Evolutionary conservation across 2,888 invertebrate species (phyloP), one percentile per base, ranked within the genome.

Genomic region (Phasia obesa): DNA sequence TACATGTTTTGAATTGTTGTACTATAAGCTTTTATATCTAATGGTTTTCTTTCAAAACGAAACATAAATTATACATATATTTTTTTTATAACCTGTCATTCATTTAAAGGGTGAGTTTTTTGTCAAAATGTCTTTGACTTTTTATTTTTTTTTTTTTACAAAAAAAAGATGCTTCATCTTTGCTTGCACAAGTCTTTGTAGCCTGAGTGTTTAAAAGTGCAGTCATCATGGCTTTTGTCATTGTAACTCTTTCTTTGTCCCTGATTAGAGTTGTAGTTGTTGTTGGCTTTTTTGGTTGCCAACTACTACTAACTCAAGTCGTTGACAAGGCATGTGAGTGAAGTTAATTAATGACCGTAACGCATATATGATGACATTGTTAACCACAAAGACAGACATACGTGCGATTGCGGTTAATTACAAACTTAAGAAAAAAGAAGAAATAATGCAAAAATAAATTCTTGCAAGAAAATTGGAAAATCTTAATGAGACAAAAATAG

Each of bases 271-370:
- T 59, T 49, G 31, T 51, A 11, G 19, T 44, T 67, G 23, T 38
- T 55, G 25, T 51, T 67, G 53, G 31, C 27, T 55, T 25, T 70
- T 55, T 35, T 4, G n/a, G 19, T 62, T 55, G 31, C 19, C 60
- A 59, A 21, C 44, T 51, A 21, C 44, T 51, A n/a, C 49, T 51
- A 49, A 51, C 31, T 65, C 44, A 59, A 73, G 53, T 59, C 42
- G 65, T 70, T 81, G 81, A 77, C 81, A 81, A 62, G 62, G 79
- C 67, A 60, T 74, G 81, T 64, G 57, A 81, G 73, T 84, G 84
- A 84, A 81, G 84, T 78, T 84, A 84, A 84, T 78, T 84, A 81
- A 84, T 84, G 84, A 76, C 71, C 69, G 51, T 67, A 80, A 76
- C 77, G 81, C 81, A 81, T 77, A 77, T 78, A 82, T 64, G 78